These are phyloP conservation scores for Noctilio leporinus DNA, from an alignment of 2,113 vertebrate species.

Conservation along the genomic window DNA sequence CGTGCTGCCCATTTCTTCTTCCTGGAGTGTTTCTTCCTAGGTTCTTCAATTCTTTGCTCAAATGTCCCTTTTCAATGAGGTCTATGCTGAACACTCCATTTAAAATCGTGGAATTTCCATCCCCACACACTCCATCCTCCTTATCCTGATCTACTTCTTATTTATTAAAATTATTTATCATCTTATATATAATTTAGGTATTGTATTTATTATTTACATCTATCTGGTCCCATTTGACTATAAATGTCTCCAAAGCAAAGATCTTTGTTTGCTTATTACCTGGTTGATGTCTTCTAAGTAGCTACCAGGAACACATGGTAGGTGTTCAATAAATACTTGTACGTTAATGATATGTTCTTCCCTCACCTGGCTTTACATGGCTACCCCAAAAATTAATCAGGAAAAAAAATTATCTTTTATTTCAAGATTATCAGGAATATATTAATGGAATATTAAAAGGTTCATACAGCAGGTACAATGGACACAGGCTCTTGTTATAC, in stretches of 20 bases:
- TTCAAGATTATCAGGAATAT: background rate
- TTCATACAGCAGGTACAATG: background rate
- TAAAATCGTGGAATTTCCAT: background rate
- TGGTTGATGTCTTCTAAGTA: background rate
- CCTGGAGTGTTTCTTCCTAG: background rate
- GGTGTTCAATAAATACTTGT: background rate
- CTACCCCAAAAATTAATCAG: background rate
- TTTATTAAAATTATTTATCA: background rate
- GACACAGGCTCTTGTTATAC: background rate
- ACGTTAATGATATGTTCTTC: background rate
- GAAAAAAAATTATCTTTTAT: background rate
- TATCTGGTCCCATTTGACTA: background rate
- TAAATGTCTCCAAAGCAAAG: background rate
- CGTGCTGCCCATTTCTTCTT: background rate
- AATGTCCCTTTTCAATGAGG: background rate
- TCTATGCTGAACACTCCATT: background rate
- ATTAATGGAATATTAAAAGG: background rate
- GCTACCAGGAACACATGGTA: background rate
- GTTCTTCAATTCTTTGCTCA: background rate
- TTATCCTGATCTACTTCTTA: background rate
- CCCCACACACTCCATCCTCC: background rate
- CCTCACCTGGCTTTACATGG: background rate
- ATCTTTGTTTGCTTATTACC: background rate
- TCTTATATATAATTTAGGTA: background rate
- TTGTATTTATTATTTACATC: background rate